Evolutionary conservation across 2,797 vertebrate genomes (phyloP).

Genomic region (Gallinago nigripennis): DNA sequence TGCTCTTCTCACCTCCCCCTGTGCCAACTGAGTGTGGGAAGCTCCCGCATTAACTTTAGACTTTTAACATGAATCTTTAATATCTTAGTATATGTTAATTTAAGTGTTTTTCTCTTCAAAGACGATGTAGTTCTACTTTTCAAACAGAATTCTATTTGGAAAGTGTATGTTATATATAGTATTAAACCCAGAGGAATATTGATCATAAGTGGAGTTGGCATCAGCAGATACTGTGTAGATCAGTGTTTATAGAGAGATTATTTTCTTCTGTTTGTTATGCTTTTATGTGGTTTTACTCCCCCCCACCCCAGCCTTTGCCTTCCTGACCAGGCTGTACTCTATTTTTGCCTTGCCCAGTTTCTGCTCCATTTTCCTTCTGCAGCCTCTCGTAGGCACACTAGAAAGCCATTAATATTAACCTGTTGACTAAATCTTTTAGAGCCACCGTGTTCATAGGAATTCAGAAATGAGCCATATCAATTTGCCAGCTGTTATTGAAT

Average conservation of each 20-base stretch:
- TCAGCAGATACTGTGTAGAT: neutral
- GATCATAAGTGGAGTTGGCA: neutral
- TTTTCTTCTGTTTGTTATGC: neutral
- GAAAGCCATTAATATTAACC: neutral
- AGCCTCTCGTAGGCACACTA: neutral
- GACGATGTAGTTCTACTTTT: neutral
- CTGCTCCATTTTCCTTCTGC: neutral
- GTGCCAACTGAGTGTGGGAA: neutral
- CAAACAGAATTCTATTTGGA: neutral
- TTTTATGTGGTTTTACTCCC: neutral
- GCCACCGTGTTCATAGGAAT: neutral
- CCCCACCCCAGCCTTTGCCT: rapidly evolving
- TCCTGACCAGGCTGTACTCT: neutral
- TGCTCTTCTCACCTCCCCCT: neutral
- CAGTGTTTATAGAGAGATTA: neutral
- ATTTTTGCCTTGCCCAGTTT: neutral
- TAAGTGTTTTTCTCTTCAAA: neutral
- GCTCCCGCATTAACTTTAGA: neutral
- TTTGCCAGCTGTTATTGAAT: neutral
- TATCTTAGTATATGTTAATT: neutral
- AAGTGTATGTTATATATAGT: neutral
- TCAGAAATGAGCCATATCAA: neutral
- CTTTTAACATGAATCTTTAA: neutral
- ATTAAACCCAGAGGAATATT: neutral
- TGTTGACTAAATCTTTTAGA: neutral